These are phyloP conservation scores for Clupea harengus DNA, from an alignment of 2,113 vertebrate genomes.

Conservation along the genomic window DNA sequence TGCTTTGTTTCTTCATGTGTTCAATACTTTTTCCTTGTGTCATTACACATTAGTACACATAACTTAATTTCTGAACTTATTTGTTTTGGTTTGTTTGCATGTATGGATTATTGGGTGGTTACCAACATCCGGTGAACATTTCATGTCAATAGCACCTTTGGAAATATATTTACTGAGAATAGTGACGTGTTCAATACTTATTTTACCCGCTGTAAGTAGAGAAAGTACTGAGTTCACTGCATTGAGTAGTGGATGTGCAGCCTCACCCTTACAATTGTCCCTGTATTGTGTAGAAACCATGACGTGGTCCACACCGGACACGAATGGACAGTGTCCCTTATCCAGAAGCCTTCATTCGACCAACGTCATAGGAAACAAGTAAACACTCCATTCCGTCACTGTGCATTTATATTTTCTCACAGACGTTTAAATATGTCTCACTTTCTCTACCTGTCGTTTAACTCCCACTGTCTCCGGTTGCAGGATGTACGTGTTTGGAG, in stretches of 20 bases:
- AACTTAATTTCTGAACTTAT: too few relatives aligned
- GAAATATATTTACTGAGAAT: too few relatives aligned
- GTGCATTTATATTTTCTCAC: not conserved
- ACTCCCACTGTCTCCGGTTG: constrained; percentile 40
- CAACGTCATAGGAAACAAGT: constrained; percentile 94
- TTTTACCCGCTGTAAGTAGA: not conserved
- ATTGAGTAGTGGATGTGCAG: not conserved
- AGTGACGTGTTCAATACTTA: too few relatives aligned
- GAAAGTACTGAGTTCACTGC: not conserved
- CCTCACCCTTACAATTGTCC: constrained; percentile 7
- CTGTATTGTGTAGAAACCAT: constrained; percentile 81
- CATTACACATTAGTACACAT: too few relatives aligned
- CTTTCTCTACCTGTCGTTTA: constrained; percentile 25
- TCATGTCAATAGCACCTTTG: too few relatives aligned
- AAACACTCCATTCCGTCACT: constrained; percentile 39
- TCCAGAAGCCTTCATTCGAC: constrained; percentile 95
- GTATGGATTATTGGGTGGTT: too few relatives aligned
- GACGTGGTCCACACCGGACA: constrained; percentile 88
- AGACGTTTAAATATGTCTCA: not conserved
- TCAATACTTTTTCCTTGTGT: too few relatives aligned
- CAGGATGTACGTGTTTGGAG: constrained; percentile 97
- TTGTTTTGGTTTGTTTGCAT: too few relatives aligned
- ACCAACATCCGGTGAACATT: too few relatives aligned
- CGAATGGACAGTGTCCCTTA: constrained; percentile 81
- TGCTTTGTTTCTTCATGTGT: too few relatives aligned